A percentile compares a stretch with the other conserved stretches of the same genome.
These are phyloP conservation scores for Crotalus helleri DNA, from an alignment of 2,113 vertebrate species.

Conservation along the genomic window DNA sequence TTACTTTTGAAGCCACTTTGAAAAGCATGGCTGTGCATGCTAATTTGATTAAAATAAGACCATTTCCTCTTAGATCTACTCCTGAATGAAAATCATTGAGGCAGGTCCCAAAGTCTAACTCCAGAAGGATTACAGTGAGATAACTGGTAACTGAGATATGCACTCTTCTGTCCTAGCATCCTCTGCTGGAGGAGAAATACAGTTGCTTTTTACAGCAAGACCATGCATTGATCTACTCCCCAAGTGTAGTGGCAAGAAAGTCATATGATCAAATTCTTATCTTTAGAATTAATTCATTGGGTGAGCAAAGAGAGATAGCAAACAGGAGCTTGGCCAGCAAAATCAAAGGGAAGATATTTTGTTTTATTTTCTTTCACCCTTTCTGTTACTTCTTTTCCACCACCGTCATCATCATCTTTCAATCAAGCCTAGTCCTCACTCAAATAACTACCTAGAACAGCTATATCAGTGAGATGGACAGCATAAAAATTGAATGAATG, in stretches of 20 bases:
- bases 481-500: too few relatives aligned
- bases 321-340: not conserved
- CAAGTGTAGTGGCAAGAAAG: not conserved
- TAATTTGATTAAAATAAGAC: conserved; percentile 47
- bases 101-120: conserved; percentile 26
- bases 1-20: conserved; percentile 38
- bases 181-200: not conserved
- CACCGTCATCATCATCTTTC: not conserved
- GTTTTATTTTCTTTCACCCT: not conserved
- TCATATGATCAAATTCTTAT: not conserved
- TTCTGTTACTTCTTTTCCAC: not conserved
- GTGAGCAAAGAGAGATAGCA: not conserved
- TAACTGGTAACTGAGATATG: not conserved
- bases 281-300: not conserved
- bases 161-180: not conserved
- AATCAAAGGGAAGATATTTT: not conserved
- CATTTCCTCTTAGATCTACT: conserved; percentile 43
- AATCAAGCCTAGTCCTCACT: not conserved
- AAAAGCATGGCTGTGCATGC: conserved; percentile 34
- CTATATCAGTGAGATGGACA: not conserved
- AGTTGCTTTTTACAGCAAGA: not conserved
- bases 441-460: not conserved
- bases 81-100: not conserved
- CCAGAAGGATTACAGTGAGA: not conserved
- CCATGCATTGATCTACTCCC: not conserved